These are phyloP conservation scores for Drosophila histrio DNA, from an alignment of 2,888 invertebrate genomes.

Conservation along the genomic window DNA sequence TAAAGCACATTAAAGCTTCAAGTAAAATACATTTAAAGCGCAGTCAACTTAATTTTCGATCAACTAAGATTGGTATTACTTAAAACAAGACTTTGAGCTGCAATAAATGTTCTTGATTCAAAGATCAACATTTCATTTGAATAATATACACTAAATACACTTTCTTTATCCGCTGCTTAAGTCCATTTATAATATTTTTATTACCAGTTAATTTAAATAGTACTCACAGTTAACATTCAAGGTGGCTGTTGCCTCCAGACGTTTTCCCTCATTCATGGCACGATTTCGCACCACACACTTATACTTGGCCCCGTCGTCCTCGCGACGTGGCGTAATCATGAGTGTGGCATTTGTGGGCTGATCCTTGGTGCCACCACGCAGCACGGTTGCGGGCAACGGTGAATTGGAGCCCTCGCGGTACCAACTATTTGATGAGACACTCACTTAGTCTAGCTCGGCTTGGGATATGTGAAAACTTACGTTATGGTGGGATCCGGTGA, in stretches of 20 bases:
- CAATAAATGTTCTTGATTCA: too few species aligned
- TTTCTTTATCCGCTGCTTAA: too few species aligned
- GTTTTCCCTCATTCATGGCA: constrained; percentile 92
- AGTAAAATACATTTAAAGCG: too few species aligned
- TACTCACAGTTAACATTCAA: constrained; percentile 95
- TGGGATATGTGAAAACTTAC: constrained; percentile 83
- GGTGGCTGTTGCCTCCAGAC: constrained; percentile 91
- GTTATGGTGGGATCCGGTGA: constrained; percentile 95
- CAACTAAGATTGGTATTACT: too few species aligned
- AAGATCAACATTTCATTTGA: too few species aligned
- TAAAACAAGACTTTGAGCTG: too few species aligned
- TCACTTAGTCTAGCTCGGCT: not conserved
- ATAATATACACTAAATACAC: too few species aligned
- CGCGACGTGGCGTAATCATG: constrained; percentile 90
- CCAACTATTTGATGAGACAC: constrained; percentile 86
- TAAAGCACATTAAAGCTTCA: too few species aligned
- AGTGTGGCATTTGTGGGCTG: constrained; percentile 91
- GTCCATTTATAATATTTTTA: too few species aligned
- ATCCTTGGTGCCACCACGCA: constrained; percentile 89
- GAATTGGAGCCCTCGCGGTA: constrained; percentile 91
- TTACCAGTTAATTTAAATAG: not conserved
- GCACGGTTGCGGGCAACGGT: constrained; percentile 89
- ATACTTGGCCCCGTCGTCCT: constrained; percentile 93
- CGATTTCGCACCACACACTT: constrained; percentile 95
- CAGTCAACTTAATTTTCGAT: too few species aligned